These are phyloP conservation scores for Enteromius paludinosus DNA, from an alignment of 2,797 vertebrate species.

Conservation along the genomic window DNA sequence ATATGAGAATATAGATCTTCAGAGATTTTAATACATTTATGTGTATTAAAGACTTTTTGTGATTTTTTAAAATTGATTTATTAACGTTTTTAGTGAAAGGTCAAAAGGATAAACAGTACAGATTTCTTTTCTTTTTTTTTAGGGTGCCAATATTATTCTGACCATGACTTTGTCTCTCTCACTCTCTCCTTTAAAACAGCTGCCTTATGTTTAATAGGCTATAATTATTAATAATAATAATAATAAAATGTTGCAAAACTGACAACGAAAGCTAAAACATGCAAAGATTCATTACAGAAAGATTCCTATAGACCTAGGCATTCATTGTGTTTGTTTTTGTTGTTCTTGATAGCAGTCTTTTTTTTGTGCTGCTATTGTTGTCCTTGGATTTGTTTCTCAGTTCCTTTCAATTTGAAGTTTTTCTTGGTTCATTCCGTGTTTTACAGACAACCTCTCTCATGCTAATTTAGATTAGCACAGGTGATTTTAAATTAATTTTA, in stretches of 20 bases:
- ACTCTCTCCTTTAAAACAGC: not conserved
- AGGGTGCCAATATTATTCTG: not conserved
- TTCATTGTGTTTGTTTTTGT: not conserved
- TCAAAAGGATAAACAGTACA: not conserved
- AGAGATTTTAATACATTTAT: not conserved
- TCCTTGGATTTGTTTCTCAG: not conserved
- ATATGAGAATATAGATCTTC: not conserved
- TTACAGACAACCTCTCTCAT: not conserved
- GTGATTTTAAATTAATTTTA: not conserved
- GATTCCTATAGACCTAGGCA: not conserved
- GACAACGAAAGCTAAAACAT: not conserved
- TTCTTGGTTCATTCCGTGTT: not conserved
- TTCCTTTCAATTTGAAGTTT: not conserved
- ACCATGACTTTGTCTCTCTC: not conserved
- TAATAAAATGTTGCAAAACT: not conserved
- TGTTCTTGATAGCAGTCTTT: not conserved
- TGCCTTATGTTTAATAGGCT: not conserved
- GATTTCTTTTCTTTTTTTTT: not conserved
- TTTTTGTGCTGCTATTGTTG: not conserved
- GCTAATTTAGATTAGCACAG: not conserved
- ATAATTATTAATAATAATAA: not conserved
- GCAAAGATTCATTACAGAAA: not conserved
- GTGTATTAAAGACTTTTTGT: not conserved
- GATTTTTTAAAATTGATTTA: not conserved
- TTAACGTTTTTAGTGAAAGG: not conserved